Evolutionary conservation across 2,888 invertebrate species (phyloP).

Genomic region (Helobdella robusta): DNA sequence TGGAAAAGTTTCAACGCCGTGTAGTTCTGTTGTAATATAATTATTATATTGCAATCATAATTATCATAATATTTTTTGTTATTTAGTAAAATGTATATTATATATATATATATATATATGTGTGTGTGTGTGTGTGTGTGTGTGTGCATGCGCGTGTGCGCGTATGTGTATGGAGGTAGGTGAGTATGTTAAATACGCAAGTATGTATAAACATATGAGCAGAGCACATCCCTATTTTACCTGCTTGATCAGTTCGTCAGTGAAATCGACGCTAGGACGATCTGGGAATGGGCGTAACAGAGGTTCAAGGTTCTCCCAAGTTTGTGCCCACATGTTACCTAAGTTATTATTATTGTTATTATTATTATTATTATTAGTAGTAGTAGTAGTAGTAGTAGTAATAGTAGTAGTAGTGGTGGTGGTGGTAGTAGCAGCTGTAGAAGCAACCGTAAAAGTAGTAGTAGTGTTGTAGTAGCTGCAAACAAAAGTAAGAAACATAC

Average conservation of each 20-base stretch:
- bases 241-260: constrained; percentile 59
- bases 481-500: too few relatives aligned
- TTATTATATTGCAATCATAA: background rate
- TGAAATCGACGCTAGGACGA: constrained; percentile 63
- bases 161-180: background rate
- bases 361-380: background rate
- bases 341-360: constrained; percentile 43
- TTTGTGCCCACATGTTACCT: constrained; percentile 55
- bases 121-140: constrained; percentile 5
- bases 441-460: background rate
- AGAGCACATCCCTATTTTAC: constrained; percentile 31
- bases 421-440: constrained; percentile 1
- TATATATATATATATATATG: constrained; percentile 1
- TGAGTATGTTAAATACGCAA: background rate
- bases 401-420: constrained; percentile 3
- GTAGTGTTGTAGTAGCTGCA: too few relatives aligned
- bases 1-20: constrained; percentile 26
- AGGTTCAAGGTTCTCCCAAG: constrained; percentile 43
- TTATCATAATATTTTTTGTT: background rate
- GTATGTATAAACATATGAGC: too few relatives aligned
- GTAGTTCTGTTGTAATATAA: constrained; percentile 7
- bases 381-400: constrained; percentile 3
- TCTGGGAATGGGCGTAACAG: constrained; percentile 33
- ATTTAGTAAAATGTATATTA: background rate
- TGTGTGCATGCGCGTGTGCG: constrained; percentile 3